Evolutionary conservation across 2,888 invertebrate species (phyloP), one percentile per base, ranked within the genome.

Genomic region (Priocnemis perturbator): DNA sequence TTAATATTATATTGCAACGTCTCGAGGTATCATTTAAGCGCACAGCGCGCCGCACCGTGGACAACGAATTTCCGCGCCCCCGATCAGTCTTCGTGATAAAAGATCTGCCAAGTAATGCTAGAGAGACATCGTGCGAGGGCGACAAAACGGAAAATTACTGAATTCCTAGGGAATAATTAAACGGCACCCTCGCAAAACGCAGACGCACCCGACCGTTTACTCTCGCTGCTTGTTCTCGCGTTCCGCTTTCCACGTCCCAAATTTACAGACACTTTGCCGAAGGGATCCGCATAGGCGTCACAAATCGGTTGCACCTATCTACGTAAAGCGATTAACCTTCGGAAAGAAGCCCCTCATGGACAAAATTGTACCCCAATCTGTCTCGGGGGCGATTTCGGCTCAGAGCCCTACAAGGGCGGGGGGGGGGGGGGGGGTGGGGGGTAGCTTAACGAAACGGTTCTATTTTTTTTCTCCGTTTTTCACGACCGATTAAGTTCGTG

Each of bases 361-460:
- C 37, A 19, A 21, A 17, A 9, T 0, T 30, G n/a, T 19, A 26
- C 17, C 53, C 63, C 75, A 23, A 23, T 37, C 37, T 57, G 30
- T n/a, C 19, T 56, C 56, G 17, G 37, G 37, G 37, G 37, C 37
- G 4, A 9, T 2, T 37, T 37, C 14, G 50, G 47, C 45, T 56
- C 47, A 59, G n/a, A 30, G 26, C 37, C 17, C 30, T 7, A 48
- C 7, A 19, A 44, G 4, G 2, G 26, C 14, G 47, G 64, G 52
- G 55, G 50, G 19, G 48, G 76, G 65, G 17, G 20, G 26, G 47
- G 56, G 30, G 57, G 60, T 48, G 63, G 67, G 69, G 82, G 81
- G 86, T 87, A 87, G 87, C 87, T 85, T 85, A 82, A 77, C 76
- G 79, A 85, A 87, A 85, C 87, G 86, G 88, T 89, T 88, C 85